A percentile compares a stretch with the other conserved stretches of the same genome.
phyloP scores from a whole-genome alignment of 2,113 vertebrate genomes.

The Nesoenas mayeri region DNA sequence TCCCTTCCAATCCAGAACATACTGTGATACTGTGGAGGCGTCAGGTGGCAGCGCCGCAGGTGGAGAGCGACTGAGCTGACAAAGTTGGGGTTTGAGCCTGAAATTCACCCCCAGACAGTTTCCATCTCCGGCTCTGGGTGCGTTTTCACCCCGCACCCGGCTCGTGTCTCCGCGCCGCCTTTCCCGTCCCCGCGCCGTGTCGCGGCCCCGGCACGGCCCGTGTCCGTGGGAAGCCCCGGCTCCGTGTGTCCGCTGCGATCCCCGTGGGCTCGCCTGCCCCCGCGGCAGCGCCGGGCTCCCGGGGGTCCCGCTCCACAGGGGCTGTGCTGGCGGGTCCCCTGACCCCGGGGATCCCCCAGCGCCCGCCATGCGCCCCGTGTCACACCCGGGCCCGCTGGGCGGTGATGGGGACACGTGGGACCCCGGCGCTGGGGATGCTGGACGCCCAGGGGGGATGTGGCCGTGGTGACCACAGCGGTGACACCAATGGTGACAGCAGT shows the following conservation, averaged over 20 bases:
- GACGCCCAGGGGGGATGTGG: too few relatives aligned
- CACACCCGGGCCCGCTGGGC: too few relatives aligned
- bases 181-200: background rate
- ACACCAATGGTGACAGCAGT: too few relatives aligned
- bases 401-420: too few relatives aligned
- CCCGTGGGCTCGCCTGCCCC: background rate
- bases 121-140: background rate
- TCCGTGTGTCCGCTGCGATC: background rate
- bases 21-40: too few relatives aligned
- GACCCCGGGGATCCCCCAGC: too few relatives aligned
- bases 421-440: too few relatives aligned
- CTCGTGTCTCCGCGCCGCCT: background rate
- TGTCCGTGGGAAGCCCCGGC: background rate
- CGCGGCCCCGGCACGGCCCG: background rate
- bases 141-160: background rate
- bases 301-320: rapidly evolving
- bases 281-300: background rate
- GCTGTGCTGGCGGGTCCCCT: background rate
- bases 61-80: background rate
- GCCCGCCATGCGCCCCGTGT: background rate
- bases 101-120: background rate
- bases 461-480: too few relatives aligned
- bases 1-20: too few relatives aligned
- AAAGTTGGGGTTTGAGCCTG: background rate
- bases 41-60: background rate